A percentile compares a stretch with the other conserved stretches of the same genome.
Conservation (phyloP, 2,888 invertebrate species). For the Eucriotettix oculatus region DNA sequence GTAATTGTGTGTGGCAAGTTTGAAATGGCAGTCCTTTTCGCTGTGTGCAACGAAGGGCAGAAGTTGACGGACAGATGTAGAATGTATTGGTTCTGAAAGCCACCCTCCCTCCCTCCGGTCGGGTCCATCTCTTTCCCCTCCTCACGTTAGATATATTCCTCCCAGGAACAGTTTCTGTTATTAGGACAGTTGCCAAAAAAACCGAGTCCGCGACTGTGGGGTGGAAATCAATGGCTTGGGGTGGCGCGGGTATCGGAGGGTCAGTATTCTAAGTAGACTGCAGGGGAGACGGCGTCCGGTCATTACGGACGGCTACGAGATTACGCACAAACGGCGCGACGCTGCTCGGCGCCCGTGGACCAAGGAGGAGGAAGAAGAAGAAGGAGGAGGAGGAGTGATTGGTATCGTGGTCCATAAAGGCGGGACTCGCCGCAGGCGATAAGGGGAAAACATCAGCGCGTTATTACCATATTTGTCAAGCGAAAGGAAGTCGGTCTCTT, state of each 20-base stretch:
- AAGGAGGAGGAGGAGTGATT: not conserved
- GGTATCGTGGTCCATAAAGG: too few species aligned
- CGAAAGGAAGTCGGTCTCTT: too few species aligned
- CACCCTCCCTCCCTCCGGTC: not conserved
- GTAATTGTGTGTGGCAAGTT: too few species aligned
- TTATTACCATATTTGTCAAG: too few species aligned
- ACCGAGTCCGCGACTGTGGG: not conserved
- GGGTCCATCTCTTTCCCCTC: not conserved
- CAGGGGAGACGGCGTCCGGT: not conserved
- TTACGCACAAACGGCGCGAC: not conserved
- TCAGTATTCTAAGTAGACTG: not conserved
- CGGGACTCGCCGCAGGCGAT: too few species aligned
- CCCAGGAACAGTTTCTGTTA: slow-evolving; percentile 10
- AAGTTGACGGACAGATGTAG: not conserved
- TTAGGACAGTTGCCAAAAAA: slow-evolving; percentile 11
- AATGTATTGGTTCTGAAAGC: not conserved
- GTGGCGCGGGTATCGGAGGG: not conserved
- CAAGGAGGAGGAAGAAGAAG: not conserved
- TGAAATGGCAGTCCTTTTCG: too few species aligned
- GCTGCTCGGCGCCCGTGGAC: not conserved
- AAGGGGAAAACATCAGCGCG: too few species aligned
- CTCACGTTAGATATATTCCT: not conserved
- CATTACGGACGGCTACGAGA: not conserved
- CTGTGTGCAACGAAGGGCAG: too few species aligned
- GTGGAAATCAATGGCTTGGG: not conserved